Evolutionary conservation across 1,140 invertebrate genomes (phyloP), one percentile per base, ranked within the genome.

Genomic region (Pseudomyrmex concolor): DNA sequence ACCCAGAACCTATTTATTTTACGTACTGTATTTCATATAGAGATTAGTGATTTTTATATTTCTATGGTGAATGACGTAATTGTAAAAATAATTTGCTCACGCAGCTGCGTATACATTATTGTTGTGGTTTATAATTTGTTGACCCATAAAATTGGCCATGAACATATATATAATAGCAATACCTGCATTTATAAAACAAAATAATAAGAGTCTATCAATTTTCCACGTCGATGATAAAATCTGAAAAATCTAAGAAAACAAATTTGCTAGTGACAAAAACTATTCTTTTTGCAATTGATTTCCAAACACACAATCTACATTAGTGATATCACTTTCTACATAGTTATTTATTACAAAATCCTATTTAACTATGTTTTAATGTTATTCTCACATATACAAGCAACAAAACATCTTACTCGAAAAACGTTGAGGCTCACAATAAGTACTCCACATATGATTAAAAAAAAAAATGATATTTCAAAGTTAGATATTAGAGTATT

Each of bases 121-220:
- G 25, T n/a, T 63, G 19, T 74, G n/a, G 62, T 74, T 43, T n/a
- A 22, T 62, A 62, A 74, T 0, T 48, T 74, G 19, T 43, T 74
- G 72, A 3, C 57, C 72, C 2, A n/a, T 10, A 62, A 57, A 48
- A 10, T 15, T 50, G 17, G 13, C 15, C 63, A 74, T 3, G 19
- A 74, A 74, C 59, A 62, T 34, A 5, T 72, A 51, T 2, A 22
- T 2, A 48, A 62, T n/a, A 48, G 64, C 48, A 0, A 7, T 8
- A 13, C 0, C 12, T 15, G 57, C 9, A 22, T 7, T 54, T 2
- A 22, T 2, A 67, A 45, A 0, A 34, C 0, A 0, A 55, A 51
- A 12, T 19, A 55, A 22, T 13, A 19, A 10, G 0, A 55, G 4
- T 45, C 45, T 34, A 7, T 74, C 50, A 12, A 50, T 63, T 0